These are phyloP conservation scores for Drosophila truncata DNA, from an alignment of 1,140 invertebrate genomes.

Conservation along the genomic window DNA sequence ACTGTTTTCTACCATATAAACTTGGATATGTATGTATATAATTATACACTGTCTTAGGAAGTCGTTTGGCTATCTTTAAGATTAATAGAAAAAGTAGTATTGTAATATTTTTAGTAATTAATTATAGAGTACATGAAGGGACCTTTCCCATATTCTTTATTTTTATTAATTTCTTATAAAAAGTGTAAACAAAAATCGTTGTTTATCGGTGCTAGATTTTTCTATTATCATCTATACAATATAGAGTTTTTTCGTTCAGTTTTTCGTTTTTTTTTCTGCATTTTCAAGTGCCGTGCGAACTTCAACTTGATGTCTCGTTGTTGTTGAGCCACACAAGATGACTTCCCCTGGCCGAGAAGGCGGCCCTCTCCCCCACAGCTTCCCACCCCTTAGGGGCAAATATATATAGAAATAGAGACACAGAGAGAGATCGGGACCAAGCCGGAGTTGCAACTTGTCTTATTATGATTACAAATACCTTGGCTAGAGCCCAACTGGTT, in stretches of 20 bases:
- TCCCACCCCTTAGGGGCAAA: conserved; percentile 15
- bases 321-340: conserved; percentile 73
- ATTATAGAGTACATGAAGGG: no score
- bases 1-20: conserved; percentile 40
- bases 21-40: conserved; percentile 25
- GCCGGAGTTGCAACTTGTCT: conserved; percentile 34
- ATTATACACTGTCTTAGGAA: conserved; percentile 15
- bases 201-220: background rate
- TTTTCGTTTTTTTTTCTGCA: conserved; percentile 27
- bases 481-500: conserved; percentile 63
- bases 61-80: background rate
- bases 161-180: no score
- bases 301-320: conserved; percentile 70
- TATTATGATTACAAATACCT: conserved; percentile 61
- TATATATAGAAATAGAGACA: background rate
- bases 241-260: conserved; percentile 52
- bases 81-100: no score
- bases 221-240: conserved; percentile 64
- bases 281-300: conserved; percentile 80
- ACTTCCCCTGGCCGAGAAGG: conserved; percentile 45
- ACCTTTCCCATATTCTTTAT: no score
- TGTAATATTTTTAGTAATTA: no score
- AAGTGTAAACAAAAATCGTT: conserved; percentile 18
- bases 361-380: conserved; percentile 10
- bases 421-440: conserved; percentile 13